Percentiles rank a stretch among this genome's conserved stretches.
Evolutionary conservation across 2,888 invertebrate genomes (phyloP).

Genomic region (Thymelicus sylvestris): DNA sequence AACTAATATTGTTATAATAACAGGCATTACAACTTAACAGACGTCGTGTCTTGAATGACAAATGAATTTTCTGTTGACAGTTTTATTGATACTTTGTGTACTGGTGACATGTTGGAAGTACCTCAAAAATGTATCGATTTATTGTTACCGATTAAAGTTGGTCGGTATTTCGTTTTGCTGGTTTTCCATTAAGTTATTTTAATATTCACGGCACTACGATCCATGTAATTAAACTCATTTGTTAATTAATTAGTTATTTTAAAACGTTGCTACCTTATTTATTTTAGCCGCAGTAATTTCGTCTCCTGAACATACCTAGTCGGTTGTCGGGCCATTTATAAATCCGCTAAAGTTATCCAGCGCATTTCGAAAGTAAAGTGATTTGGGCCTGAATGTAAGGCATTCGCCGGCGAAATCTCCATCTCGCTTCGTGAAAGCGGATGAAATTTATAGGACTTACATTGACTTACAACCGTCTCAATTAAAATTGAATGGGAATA

Average conservation of each 20-base stretch:
- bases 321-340: constrained; percentile 31
- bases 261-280: background rate
- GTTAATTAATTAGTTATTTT: background rate
- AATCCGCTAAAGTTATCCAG: constrained; percentile 34
- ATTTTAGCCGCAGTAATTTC: constrained; percentile 13
- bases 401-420: constrained; percentile 29
- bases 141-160: too few relatives aligned
- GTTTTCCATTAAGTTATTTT: too few relatives aligned
- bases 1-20: too few relatives aligned
- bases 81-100: too few relatives aligned
- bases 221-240: background rate
- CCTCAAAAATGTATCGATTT: too few relatives aligned
- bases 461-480: constrained; percentile 47
- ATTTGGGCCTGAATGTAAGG: constrained; percentile 35
- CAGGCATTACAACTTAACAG: too few relatives aligned
- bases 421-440: constrained; percentile 22
- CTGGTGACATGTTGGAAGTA: too few relatives aligned
- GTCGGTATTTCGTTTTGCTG: too few relatives aligned
- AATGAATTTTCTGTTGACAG: too few relatives aligned
- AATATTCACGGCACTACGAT: too few relatives aligned
- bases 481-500: constrained; percentile 55
- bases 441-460: constrained; percentile 41
- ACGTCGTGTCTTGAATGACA: too few relatives aligned
- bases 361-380: constrained; percentile 34
- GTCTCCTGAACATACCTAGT: constrained; percentile 13